A percentile compares a stretch with the other conserved stretches of the same genome.
Conservation (phyloP, 1,140 invertebrate genomes). For the Whitmania pigra region DNA sequence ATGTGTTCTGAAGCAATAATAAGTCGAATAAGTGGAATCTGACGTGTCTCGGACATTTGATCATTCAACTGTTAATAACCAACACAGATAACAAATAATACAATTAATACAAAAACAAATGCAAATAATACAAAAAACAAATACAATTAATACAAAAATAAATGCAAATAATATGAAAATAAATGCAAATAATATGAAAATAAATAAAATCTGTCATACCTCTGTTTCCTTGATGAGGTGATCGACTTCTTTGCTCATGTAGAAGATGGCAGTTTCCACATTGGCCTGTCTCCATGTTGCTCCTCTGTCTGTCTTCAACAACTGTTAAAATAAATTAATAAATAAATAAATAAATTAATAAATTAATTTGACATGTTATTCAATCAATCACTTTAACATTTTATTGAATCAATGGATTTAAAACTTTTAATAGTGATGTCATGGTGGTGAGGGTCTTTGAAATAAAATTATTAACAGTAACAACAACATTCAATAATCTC, state of each 20-base stretch:
- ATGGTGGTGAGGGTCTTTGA: too few species aligned
- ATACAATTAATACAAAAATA: too few species aligned
- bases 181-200: neutral
- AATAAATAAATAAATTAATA: too few species aligned
- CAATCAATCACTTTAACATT: too few species aligned
- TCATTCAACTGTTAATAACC: neutral
- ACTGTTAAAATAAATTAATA: conserved; percentile 27
- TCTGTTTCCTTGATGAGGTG: conserved; percentile 90
- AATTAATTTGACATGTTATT: neutral
- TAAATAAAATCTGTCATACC: conserved; percentile 37
- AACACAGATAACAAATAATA: too few species aligned
- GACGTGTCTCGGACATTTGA: neutral
- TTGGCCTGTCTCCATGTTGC: conserved; percentile 72
- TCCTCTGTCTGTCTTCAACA: conserved; percentile 40
- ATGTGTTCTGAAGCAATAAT: conserved; percentile 42
- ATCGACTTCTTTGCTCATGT: conserved; percentile 93
- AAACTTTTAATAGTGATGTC: too few species aligned
- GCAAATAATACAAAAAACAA: too few species aligned
- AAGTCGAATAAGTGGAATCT: neutral
- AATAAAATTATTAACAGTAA: too few species aligned
- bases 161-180: neutral
- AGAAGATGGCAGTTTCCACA: conserved; percentile 86
- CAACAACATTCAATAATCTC: too few species aligned
- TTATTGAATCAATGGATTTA: too few species aligned
- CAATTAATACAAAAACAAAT: too few species aligned